phyloP scores from a whole-genome alignment of 2,888 invertebrate genomes.

The Metopia argyrocephala region DNA sequence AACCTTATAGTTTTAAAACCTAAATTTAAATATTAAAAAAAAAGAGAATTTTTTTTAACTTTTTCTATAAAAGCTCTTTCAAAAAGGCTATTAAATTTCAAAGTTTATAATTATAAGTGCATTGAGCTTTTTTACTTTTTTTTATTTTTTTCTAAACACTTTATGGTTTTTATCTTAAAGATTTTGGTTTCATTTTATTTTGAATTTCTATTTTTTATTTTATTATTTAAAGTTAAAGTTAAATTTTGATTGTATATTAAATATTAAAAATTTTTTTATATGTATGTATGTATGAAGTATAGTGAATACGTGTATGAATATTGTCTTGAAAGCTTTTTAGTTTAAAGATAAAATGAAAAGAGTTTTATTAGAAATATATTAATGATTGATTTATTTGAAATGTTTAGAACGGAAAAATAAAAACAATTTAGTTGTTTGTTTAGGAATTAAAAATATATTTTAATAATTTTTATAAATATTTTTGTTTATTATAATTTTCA shows the following conservation, averaged over 20 bases:
- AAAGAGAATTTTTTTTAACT: too few species aligned
- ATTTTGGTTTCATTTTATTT: background rate
- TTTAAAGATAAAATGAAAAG: slow-evolving; percentile 34
- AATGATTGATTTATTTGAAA: slow-evolving; percentile 1
- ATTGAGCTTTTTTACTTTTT: background rate
- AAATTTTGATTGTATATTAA: slow-evolving; percentile 30
- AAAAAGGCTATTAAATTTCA: too few species aligned
- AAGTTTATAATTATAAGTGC: too few species aligned
- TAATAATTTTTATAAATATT: background rate
- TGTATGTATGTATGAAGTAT: background rate
- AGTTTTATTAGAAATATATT: slow-evolving; percentile 15
- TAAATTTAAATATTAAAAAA: too few species aligned
- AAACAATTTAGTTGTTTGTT: slow-evolving; percentile 10
- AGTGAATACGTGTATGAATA: too few species aligned
- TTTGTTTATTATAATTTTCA: slow-evolving; percentile 6
- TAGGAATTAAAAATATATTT: slow-evolving; percentile 3
- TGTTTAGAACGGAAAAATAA: background rate
- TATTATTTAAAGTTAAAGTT: background rate
- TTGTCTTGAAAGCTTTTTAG: slow-evolving; percentile 47
- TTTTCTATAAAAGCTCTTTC: too few species aligned
- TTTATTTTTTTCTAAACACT: background rate
- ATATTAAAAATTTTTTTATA: slow-evolving; percentile 5
- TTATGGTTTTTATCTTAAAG: background rate
- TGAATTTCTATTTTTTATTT: background rate
- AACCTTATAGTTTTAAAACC: too few species aligned